phyloP scores from a whole-genome alignment of 2,797 vertebrate species.

The Loriculus beryllinus region DNA sequence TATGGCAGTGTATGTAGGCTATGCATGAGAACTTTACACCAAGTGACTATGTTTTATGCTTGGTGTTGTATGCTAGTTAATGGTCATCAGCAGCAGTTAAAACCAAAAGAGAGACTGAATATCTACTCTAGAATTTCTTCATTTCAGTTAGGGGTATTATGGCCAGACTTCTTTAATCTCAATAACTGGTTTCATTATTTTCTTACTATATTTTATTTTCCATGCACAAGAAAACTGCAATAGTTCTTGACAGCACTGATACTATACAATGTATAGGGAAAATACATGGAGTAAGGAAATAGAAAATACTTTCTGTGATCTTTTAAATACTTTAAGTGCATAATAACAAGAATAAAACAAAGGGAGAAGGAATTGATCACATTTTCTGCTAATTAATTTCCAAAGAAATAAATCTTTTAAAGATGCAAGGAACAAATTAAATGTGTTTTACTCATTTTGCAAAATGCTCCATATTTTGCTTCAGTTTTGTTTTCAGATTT shows the following conservation, averaged over 20 bases:
- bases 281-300: not conserved
- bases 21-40: not conserved
- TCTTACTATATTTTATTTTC: not conserved
- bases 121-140: not conserved
- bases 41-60: not conserved
- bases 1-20: not conserved
- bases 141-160: not conserved
- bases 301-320: not conserved
- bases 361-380: not conserved
- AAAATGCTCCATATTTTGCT: not conserved
- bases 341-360: not conserved
- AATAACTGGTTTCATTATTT: not conserved
- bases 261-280: not conserved
- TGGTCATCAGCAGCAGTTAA: not conserved
- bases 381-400: not conserved
- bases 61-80: not conserved
- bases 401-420: not conserved
- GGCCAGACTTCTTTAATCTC: not conserved
- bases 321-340: not conserved
- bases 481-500: constrained; percentile 37
- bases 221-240: not conserved
- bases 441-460: not conserved
- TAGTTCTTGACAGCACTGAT: not conserved
- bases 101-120: not conserved
- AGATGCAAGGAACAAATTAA: not conserved